Evolutionary conservation across 2,888 invertebrate species (phyloP).

Genomic region (Drosophila anomalata): DNA sequence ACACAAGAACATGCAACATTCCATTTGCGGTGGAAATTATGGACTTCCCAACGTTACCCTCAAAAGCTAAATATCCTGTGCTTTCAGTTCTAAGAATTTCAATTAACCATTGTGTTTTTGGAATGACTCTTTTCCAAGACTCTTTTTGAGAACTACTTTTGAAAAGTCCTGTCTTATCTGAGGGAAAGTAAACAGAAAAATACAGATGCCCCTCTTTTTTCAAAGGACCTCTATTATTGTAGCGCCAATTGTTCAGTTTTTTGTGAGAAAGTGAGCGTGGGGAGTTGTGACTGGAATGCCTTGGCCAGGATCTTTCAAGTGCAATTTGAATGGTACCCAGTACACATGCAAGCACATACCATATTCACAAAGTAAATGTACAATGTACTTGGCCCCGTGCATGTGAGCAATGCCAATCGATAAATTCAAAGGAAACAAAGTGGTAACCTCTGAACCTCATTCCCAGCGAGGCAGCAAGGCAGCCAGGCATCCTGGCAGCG

Average conservation of each 20-base stretch:
- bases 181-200: not conserved
- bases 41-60: not conserved
- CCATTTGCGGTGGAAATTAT: not conserved
- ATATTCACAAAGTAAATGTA: constrained; percentile 25
- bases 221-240: not conserved
- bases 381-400: not conserved
- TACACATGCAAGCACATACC: constrained; percentile 2
- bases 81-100: not conserved
- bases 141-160: not conserved
- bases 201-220: not conserved
- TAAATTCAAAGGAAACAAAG: constrained; percentile 54
- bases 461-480: constrained; percentile 9
- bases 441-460: not conserved
- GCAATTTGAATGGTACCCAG: constrained; percentile 62
- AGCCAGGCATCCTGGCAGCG: not conserved
- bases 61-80: not conserved
- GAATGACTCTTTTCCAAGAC: not conserved
- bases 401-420: constrained; percentile 55
- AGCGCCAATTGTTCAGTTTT: not conserved
- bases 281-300: constrained; percentile 15
- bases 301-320: constrained; percentile 26
- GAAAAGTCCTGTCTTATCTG: not conserved
- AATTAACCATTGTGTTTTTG: not conserved
- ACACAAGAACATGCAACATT: constrained; percentile 4
- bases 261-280: not conserved